These are phyloP conservation scores for Bubo scandiacus DNA, from an alignment of 2,113 vertebrate genomes.

Conservation along the genomic window DNA sequence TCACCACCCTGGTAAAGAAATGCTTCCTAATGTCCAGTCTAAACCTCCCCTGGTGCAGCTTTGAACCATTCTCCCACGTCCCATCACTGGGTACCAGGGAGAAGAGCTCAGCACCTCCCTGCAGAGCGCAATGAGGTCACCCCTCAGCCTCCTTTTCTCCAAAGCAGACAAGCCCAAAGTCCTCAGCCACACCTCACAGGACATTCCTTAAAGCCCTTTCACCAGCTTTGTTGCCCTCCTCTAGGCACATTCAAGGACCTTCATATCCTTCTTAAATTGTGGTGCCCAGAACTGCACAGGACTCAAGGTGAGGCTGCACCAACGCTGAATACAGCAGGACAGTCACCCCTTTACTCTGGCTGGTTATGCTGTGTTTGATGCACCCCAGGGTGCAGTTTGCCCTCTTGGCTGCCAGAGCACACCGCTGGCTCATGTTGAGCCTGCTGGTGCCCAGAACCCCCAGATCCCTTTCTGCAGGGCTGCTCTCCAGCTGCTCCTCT, in stretches of 20 bases:
- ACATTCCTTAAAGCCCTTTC: neutral
- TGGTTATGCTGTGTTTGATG: neutral
- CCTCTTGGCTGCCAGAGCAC: neutral
- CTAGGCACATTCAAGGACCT: neutral
- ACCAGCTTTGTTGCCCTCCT: neutral
- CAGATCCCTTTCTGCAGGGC: neutral
- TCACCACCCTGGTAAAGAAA: neutral
- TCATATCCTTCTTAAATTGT: neutral
- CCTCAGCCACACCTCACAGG: neutral
- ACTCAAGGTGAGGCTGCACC: accelerated
- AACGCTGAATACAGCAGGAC: accelerated
- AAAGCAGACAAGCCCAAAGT: neutral
- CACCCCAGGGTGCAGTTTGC: neutral
- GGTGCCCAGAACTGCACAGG: neutral
- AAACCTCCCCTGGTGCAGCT: neutral
- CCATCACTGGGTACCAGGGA: neutral
- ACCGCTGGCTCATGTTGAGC: accelerated
- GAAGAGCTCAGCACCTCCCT: neutral
- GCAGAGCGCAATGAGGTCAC: neutral
- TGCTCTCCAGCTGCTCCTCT: neutral
- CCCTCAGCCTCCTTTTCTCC: neutral
- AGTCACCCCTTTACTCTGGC: neutral
- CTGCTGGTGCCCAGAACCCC: accelerated
- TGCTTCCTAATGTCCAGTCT: neutral
- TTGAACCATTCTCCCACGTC: neutral